Base-by-base conservation (phyloP, 2,113 vertebrate genomes). In the Phoenicopterus ruber region DNA sequence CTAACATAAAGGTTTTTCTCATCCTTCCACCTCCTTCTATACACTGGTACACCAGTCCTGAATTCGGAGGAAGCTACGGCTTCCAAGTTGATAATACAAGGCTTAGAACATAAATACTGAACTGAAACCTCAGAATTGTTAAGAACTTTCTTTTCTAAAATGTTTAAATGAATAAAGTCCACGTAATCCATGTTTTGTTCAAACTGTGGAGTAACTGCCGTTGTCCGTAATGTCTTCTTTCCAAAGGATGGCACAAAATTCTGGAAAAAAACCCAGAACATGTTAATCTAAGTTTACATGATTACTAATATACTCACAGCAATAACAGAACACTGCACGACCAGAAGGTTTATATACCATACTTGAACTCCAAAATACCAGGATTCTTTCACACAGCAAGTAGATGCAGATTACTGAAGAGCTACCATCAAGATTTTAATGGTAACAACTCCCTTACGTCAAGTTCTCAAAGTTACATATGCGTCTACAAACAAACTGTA, bases 21-120 rank as follows among this genome's bases (percentile, higher is more conserved):
- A 9, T 98, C 98, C 88, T 97, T 98, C 99, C 99, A 99, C 57
- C 97, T 98, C 88, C 96, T 99, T 88, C 98, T 99, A 88, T 99
- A 99, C 47, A 99, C 97, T 2, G 98, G 93, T 21, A 98, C 96
- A 93, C 98, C 98, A 62, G 97, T 98, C 92, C 97, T 97, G 93
- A 97, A 98, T 91, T 98, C 98, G 0, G 98, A 98, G 9, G 99
- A 98, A 71, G 98, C 98, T 32, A 98, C 96, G 2, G 98, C 98
- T 95, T 99, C 99, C 87, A 99, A 71, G 44, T 86, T 96, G 42
- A 99, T 65, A 29, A 97, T 93, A 92, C 99, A 99, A 52, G 99
- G 98, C 94, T 97, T 94, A 42, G 98, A 98, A 97, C 99, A 99
- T 36, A 96, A 97, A 95, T 99, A 99, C 29, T 96, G 97, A 65